Conservation (phyloP, 1,140 invertebrate species). For the Saccostrea glomerata region DNA sequence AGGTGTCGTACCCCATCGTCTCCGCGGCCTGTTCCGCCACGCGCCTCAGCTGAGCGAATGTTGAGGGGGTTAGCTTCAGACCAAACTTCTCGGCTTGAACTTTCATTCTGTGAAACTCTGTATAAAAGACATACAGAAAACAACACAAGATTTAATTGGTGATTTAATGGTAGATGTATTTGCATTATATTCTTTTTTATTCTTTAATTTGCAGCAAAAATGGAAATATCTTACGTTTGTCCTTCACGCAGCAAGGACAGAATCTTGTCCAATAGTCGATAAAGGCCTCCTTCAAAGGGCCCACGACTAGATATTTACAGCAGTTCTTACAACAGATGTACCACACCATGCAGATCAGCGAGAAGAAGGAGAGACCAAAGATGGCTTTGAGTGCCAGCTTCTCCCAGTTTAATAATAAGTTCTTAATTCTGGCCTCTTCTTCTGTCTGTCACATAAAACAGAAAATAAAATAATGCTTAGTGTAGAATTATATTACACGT, state of each 20-base stretch:
- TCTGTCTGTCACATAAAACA: not conserved
- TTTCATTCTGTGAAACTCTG: not conserved
- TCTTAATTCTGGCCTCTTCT: not conserved
- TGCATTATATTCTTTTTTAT: no score
- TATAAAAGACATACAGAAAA: not conserved
- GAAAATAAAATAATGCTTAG: not conserved
- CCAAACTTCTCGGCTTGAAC: not conserved
- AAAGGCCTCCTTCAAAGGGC: no score
- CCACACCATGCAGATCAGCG: not conserved
- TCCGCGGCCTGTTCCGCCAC: not conserved
- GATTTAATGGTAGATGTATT: no score
- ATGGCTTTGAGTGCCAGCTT: not conserved
- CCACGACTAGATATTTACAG: no score
- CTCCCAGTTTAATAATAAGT: conserved; percentile 1
- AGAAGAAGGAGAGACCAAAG: not conserved
- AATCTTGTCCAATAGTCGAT: no score
- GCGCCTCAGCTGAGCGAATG: not conserved
- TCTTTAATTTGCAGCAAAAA: no score
- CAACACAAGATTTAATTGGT: no score
- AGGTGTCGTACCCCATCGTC: no score
- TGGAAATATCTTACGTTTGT: not conserved
- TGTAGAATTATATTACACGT: not conserved
- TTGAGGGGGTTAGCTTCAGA: not conserved
- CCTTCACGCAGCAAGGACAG: not conserved
- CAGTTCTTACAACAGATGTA: not conserved